A percentile compares a stretch with the other conserved stretches of the same genome.
Conservation (phyloP, 2,113 vertebrate species). For the Brachionichthys hirsutus region DNA sequence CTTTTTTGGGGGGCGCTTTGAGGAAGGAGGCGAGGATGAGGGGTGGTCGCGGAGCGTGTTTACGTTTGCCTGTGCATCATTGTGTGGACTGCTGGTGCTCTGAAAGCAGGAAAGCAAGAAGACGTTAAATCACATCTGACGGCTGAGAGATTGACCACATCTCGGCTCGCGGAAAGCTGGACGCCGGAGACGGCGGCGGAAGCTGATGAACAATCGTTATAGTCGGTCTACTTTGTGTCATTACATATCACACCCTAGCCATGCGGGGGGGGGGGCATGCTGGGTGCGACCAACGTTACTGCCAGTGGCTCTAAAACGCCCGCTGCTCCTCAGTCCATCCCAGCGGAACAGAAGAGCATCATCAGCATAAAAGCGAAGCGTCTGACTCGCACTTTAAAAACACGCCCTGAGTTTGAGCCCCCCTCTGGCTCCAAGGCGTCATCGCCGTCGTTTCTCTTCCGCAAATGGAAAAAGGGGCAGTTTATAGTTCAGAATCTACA, state of each 20-base stretch:
- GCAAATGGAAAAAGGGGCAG: background rate
- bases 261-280: constrained; percentile 3
- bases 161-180: constrained; percentile 22
- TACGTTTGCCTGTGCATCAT: constrained; percentile 46
- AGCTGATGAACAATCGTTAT: constrained; percentile 42
- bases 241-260: constrained; percentile 13
- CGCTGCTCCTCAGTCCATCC: background rate
- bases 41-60: constrained; percentile 44
- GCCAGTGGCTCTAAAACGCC: constrained; percentile 14
- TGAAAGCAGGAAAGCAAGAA: constrained; percentile 34
- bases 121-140: constrained; percentile 62
- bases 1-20: constrained; percentile 12
- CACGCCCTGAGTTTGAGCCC: too few species aligned
- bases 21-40: constrained; percentile 1
- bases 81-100: constrained; percentile 36
- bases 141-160: constrained; percentile 50
- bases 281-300: background rate
- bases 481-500: background rate
- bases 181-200: constrained; percentile 15
- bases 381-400: too few species aligned
- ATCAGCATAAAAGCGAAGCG: too few species aligned
- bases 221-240: constrained; percentile 26
- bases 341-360: too few species aligned
- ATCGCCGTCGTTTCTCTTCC: background rate
- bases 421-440: too few species aligned